These are phyloP conservation scores for Rhagonycha fulva DNA, from an alignment of 2,888 invertebrate species.

Conservation along the genomic window DNA sequence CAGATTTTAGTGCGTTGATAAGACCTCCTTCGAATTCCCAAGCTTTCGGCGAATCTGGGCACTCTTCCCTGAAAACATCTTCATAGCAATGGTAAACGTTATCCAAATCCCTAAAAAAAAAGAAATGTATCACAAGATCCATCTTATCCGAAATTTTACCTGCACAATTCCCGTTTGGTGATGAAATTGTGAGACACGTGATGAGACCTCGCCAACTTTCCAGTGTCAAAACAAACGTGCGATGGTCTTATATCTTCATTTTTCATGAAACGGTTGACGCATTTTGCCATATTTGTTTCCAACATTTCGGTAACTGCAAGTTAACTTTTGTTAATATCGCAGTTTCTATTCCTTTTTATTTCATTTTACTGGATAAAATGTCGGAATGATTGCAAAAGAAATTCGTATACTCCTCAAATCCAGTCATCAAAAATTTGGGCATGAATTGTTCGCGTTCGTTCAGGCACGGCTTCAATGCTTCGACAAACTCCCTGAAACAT, in stretches of 20 bases:
- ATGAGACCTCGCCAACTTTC: background rate
- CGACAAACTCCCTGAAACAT: background rate
- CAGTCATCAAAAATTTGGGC: background rate
- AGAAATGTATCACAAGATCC: background rate
- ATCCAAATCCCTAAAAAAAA: conserved; percentile 17
- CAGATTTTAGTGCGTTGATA: conserved; percentile 1
- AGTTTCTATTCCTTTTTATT: background rate
- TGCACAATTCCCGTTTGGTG: conserved; percentile 16
- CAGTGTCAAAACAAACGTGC: background rate
- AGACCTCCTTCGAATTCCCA: conserved; percentile 20
- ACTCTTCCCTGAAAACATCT: conserved; percentile 7
- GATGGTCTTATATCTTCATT: conserved; percentile 6
- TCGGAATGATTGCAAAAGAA: background rate
- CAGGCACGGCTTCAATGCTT: background rate
- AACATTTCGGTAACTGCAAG: conserved; percentile 11
- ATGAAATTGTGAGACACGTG: background rate
- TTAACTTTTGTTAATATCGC: background rate
- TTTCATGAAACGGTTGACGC: conserved; percentile 14
- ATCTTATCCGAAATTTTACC: conserved; percentile 2
- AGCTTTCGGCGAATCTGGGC: conserved; percentile 13
- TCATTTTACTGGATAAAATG: background rate
- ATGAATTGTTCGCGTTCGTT: background rate
- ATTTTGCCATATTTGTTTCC: conserved; percentile 13
- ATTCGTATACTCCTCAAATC: background rate
- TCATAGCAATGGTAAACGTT: conserved; percentile 13